Evolutionary conservation across 2,797 vertebrate species (phyloP).

Genomic region (Fratercula arctica): DNA sequence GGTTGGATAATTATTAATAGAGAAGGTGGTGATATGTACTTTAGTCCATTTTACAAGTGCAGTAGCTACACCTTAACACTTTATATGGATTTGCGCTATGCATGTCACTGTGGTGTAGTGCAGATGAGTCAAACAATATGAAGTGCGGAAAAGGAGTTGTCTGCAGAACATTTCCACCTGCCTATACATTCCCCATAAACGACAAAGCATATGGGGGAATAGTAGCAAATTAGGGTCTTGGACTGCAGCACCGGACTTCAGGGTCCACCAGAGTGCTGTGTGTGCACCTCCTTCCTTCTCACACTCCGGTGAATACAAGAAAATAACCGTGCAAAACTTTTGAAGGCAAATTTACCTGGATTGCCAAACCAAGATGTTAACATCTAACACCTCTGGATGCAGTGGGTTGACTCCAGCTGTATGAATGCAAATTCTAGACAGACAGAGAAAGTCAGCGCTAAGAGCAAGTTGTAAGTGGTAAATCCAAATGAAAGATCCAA

Average conservation of each 20-base stretch:
- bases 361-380: background rate
- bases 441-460: background rate
- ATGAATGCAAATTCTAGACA: background rate
- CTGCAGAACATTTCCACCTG: background rate
- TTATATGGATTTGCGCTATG: background rate
- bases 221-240: background rate
- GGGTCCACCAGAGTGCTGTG: background rate
- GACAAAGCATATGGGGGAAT: background rate
- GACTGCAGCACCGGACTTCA: background rate
- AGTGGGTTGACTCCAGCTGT: background rate
- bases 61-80: background rate
- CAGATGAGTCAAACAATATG: background rate
- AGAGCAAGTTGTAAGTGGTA: background rate
- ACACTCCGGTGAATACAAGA: background rate
- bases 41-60: background rate
- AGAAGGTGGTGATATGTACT: background rate
- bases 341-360: background rate
- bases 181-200: background rate
- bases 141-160: background rate
- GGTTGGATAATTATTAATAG: background rate
- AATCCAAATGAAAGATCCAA: background rate
- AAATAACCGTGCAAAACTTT: background rate
- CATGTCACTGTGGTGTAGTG: accelerated
- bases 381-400: background rate
- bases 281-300: background rate